Evolutionary conservation across 2,888 invertebrate species (phyloP), one percentile per base, ranked within the genome.

Genomic region (Clunio marinus): DNA sequence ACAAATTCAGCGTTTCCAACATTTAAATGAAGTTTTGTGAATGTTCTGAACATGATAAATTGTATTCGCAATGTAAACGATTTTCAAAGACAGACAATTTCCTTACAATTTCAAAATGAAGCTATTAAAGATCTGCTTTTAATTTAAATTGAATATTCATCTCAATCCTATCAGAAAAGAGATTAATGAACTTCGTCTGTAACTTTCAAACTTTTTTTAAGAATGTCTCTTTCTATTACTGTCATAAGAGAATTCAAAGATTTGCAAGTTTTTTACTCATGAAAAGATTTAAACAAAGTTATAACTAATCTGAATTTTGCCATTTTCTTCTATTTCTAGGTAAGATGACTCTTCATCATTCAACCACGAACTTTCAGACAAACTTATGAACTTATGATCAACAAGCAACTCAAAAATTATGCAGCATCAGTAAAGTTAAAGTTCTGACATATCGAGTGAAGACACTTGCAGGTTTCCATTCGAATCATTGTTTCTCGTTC

Each of bases 321-420:
- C 13, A 51, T 35, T 28, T 62, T 62, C 41, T 41, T 62, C 35
- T 62, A 17, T 41, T 62, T 62, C 15, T 35, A 62, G 62, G 62
- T 62, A 62, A 62, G 62, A 32, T 17, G 32, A n/a, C 17, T 51
- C 15, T 58, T n/a, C 13, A 13, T 32, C 51, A 51, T 51, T 22
- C 22, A 5, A 32, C 5, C 5, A 32, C 35, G 35, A 32, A 32
- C n/a, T n/a, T n/a, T n/a, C n/a, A n/a, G n/a, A n/a, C n/a, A n/a
- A n/a, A n/a, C n/a, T n/a, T n/a, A n/a, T n/a, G n/a, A 32, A 51
- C 51, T 51, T 62, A 22, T 20, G 20, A 28, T 62, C 62, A 58
- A 58, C 58, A 58, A 32, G 62, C 51, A 51, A n/a, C 51, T 51
- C 51, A 41, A n/a, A 51, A 51, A 51, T 51, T n/a, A 22, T 41